These are phyloP conservation scores for Suricata suricatta DNA, from an alignment of 2,113 vertebrate species.

Conservation along the genomic window DNA sequence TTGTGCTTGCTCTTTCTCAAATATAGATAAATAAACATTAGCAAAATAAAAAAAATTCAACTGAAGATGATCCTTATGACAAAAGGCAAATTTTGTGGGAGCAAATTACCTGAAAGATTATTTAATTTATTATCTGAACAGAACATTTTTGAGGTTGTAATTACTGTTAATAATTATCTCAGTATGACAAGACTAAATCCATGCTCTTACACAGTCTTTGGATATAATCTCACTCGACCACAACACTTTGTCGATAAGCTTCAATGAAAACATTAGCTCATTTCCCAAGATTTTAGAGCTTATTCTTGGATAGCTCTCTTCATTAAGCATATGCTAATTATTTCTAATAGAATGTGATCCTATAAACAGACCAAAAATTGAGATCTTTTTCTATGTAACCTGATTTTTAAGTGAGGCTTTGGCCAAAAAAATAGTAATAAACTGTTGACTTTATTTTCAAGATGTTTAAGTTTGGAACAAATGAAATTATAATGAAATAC, in stretches of 20 bases:
- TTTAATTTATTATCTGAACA: background rate
- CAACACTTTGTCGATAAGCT: background rate
- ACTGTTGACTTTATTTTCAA: background rate
- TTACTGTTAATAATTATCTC: background rate
- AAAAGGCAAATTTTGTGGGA: background rate
- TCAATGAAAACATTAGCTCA: background rate
- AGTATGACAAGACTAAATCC: background rate
- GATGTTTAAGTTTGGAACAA: background rate
- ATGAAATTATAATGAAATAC: background rate
- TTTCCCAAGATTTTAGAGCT: background rate
- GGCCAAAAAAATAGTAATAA: background rate
- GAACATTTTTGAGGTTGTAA: background rate
- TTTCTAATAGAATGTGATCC: background rate
- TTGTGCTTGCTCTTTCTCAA: no score
- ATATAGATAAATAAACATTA: no score
- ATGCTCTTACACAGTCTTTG: background rate
- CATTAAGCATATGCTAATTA: background rate
- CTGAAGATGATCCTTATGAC: background rate
- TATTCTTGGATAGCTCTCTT: background rate
- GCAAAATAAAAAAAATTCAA: background rate
- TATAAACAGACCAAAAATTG: background rate
- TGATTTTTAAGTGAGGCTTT: background rate
- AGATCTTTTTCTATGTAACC: background rate
- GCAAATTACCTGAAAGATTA: background rate
- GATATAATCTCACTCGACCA: background rate